Percentiles rank a stretch among this genome's conserved stretches.
phyloP scores from a whole-genome alignment of 2,888 invertebrate genomes.

The Leucophora obtusa region DNA sequence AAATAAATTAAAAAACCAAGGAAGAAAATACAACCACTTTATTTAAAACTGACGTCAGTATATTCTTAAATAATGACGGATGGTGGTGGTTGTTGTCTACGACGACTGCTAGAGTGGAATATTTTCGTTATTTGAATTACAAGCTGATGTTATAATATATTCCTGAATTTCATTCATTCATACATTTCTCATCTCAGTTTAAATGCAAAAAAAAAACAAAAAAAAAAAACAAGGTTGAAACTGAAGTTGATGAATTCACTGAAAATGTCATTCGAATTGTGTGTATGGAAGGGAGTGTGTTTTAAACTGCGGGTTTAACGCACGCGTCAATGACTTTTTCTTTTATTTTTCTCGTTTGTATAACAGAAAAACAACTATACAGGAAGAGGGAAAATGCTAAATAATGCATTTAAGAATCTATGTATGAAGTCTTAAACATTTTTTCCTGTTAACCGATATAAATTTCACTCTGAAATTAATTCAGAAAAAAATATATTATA shows the following conservation, averaged over 20 bases:
- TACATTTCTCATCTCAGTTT: constrained; percentile 33
- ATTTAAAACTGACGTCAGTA: constrained; percentile 10
- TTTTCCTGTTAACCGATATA: constrained; percentile 33
- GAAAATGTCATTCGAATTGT: constrained; percentile 46
- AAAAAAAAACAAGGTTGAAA: constrained; percentile 45
- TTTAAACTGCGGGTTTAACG: constrained; percentile 65
- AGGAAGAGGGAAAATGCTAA: constrained; percentile 60
- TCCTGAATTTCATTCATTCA: constrained; percentile 43
- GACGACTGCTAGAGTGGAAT: neutral
- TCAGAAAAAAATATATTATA: neutral
- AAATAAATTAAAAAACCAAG: constrained; percentile 10
- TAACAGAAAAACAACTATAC: constrained; percentile 25
- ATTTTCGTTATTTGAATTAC: constrained; percentile 35
- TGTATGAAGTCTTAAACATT: constrained; percentile 13
- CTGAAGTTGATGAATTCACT: constrained; percentile 54
- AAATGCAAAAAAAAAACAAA: constrained; percentile 41
- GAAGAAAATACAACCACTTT: neutral
- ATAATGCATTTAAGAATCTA: constrained; percentile 54
- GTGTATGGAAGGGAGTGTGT: neutral
- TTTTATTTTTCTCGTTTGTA: constrained; percentile 20
- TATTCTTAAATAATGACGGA: neutral
- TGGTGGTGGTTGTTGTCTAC: constrained; percentile 11
- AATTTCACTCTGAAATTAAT: constrained; percentile 13
- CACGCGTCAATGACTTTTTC: constrained; percentile 64
- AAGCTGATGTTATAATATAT: constrained; percentile 36